Evolutionary conservation across 2,888 invertebrate species (phyloP).

Genomic region (Apamea crenata): DNA sequence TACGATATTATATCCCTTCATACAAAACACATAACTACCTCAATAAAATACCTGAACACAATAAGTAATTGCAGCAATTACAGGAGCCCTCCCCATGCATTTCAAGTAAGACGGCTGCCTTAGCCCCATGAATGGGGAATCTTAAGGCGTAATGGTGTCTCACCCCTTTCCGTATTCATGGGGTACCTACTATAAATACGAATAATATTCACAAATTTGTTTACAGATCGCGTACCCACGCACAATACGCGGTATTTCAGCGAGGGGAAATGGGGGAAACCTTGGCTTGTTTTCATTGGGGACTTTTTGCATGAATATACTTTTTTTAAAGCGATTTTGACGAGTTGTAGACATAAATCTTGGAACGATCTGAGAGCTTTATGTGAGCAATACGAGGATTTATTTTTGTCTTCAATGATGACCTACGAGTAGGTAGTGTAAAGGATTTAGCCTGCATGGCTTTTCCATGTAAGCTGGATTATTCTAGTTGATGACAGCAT

Average conservation of each 20-base stretch:
- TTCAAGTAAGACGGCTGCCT: conserved; percentile 76
- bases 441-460: not conserved
- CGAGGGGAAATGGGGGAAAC: conserved; percentile 65
- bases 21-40: conserved; percentile 8
- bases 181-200: conserved; percentile 76
- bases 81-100: conserved; percentile 76
- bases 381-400: not conserved
- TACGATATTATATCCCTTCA: not conserved
- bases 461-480: not conserved
- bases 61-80: conserved; percentile 75
- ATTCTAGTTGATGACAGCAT: not conserved
- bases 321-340: conserved; percentile 32
- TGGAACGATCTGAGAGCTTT: not conserved
- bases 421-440: not conserved
- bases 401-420: not conserved
- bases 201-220: conserved; percentile 90
- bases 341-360: conserved; percentile 13
- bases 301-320: conserved; percentile 35
- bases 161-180: conserved; percentile 87
- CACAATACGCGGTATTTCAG: conserved; percentile 69
- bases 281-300: conserved; percentile 65
- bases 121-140: conserved; percentile 86
- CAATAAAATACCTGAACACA: conserved; percentile 40
- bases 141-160: conserved; percentile 81
- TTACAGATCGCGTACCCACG: conserved; percentile 83